Percentiles rank a stretch among this genome's conserved stretches.
Conservation (phyloP, 1,140 invertebrate species). For the Protaetia brevitarsis region DNA sequence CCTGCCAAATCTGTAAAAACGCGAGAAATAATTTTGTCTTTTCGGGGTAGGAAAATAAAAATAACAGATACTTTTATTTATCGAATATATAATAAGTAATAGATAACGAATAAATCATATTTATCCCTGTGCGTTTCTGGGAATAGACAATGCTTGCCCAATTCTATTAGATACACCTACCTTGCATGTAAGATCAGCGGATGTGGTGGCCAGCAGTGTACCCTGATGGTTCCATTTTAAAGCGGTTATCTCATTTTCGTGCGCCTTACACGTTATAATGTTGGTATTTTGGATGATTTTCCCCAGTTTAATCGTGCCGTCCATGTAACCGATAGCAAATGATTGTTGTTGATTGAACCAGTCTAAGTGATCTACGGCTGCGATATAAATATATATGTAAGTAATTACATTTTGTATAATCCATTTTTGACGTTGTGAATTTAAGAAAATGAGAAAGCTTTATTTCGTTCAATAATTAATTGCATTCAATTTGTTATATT, state of each 20-base stretch:
- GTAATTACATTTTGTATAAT: too few relatives aligned
- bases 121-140: too few relatives aligned
- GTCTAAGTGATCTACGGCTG: conserved; percentile 56
- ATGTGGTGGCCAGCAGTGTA: conserved; percentile 53
- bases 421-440: too few relatives aligned
- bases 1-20: conserved; percentile 46
- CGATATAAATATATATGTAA: too few relatives aligned
- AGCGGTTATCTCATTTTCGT: conserved; percentile 48
- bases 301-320: conserved; percentile 57
- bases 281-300: conserved; percentile 44
- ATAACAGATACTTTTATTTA: too few relatives aligned
- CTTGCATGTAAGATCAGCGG: conserved; percentile 49
- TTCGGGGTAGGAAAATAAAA: too few relatives aligned
- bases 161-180: neutral
- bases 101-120: too few relatives aligned
- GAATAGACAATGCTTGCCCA: too few relatives aligned
- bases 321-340: conserved; percentile 57
- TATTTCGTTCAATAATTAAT: too few relatives aligned
- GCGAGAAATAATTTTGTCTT: neutral
- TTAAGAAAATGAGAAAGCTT: too few relatives aligned
- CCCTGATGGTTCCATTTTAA: conserved; percentile 55
- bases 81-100: too few relatives aligned
- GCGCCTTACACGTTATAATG: conserved; percentile 50
- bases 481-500: too few relatives aligned
- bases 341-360: conserved; percentile 57